A percentile compares a stretch with the other conserved stretches of the same genome.
Conservation (phyloP, 2,113 vertebrate species). For the Danio rerio region DNA sequence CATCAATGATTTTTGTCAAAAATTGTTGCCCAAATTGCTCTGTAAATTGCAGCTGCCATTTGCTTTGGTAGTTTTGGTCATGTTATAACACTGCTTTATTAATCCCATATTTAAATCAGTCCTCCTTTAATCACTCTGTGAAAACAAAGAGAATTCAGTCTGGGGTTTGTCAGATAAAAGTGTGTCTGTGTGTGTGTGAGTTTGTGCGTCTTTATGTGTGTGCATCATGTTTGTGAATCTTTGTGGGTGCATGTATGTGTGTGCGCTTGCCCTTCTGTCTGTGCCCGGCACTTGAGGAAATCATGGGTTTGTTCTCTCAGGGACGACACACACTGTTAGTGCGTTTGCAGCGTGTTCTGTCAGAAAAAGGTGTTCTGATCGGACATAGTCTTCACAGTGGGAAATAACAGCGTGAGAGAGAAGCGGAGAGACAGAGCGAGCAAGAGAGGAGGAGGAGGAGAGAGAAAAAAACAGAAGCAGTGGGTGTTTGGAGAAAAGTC, state of each 20-base stretch:
- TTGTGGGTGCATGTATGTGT: background rate
- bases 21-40: background rate
- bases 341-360: slow-evolving; percentile 3
- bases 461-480: slow-evolving; percentile 25
- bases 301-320: slow-evolving; percentile 33
- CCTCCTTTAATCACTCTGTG: background rate
- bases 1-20: background rate
- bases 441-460: background rate
- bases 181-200: background rate
- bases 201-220: background rate
- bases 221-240: background rate
- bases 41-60: background rate
- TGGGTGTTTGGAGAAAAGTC: slow-evolving; percentile 52
- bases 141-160: background rate
- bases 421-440: background rate
- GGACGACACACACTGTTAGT: slow-evolving; percentile 4
- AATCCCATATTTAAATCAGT: background rate
- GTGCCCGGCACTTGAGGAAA: slow-evolving; percentile 13
- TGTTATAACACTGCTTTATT: background rate
- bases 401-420: slow-evolving; percentile 20
- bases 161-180: background rate
- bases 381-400: slow-evolving; percentile 35
- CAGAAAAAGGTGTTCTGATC: slow-evolving; percentile 39
- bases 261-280: background rate
- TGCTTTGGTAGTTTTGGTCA: background rate